Percentiles rank a stretch among this genome's conserved stretches.
Conservation (phyloP, 2,113 vertebrate genomes). For the Psittacula cyanocephala region DNA sequence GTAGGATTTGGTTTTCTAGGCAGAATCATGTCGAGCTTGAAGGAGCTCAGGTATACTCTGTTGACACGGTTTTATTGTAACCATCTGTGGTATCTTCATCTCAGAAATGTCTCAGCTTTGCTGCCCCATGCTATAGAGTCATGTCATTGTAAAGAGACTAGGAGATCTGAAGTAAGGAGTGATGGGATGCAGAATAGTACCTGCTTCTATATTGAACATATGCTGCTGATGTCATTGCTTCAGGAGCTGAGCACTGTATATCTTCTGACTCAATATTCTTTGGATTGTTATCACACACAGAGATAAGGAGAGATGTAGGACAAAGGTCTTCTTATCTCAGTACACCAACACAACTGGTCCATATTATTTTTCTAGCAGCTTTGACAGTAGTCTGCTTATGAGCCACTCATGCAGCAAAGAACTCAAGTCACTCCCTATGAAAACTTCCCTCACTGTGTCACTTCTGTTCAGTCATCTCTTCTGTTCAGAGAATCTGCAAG, state of each 20-base stretch:
- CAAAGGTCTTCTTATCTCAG: background rate
- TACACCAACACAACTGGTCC: background rate
- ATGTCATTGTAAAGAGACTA: background rate
- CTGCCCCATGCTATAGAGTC: background rate
- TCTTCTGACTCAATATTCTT: background rate
- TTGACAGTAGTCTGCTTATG: background rate
- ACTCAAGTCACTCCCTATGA: background rate
- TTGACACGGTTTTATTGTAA: background rate
- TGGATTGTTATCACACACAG: background rate
- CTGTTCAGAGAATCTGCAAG: background rate
- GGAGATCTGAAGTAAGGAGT: background rate
- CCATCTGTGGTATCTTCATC: background rate
- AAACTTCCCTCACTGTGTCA: background rate
- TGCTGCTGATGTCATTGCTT: background rate
- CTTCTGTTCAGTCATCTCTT: background rate
- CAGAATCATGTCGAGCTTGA: background rate
- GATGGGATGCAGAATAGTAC: background rate
- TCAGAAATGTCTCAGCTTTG: background rate
- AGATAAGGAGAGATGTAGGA: background rate
- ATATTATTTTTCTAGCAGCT: background rate
- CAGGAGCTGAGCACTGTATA: background rate
- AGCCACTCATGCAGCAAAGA: background rate
- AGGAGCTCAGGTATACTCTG: background rate
- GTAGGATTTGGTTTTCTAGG: background rate
- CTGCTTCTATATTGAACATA: background rate